Evolutionary conservation across 2,113 vertebrate genomes (phyloP).

Genomic region (Anser brachyrhynchus): DNA sequence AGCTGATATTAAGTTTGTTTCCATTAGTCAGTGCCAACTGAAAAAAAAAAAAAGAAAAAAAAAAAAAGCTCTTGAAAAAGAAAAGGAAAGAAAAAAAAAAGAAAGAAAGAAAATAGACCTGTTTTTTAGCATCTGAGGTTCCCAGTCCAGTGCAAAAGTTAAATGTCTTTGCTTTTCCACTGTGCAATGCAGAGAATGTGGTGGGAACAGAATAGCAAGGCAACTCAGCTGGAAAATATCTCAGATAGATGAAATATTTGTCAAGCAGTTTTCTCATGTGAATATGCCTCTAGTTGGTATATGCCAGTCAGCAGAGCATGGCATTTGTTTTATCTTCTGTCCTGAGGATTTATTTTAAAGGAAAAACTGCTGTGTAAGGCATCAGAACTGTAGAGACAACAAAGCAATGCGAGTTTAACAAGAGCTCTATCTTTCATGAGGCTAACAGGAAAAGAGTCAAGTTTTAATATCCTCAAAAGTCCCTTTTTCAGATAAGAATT

Average conservation of each 20-base stretch:
- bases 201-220: conserved; percentile 79
- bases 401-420: conserved; percentile 29
- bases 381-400: conserved; percentile 26
- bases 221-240: conserved; percentile 82
- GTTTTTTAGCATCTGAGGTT: conserved; percentile 72
- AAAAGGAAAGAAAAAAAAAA: background rate
- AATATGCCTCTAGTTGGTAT: conserved; percentile 76
- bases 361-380: conserved; percentile 47
- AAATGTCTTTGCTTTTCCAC: conserved; percentile 77
- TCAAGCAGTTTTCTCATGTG: conserved; percentile 82
- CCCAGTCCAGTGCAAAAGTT: conserved; percentile 70
- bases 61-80: background rate
- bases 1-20: conserved; percentile 63
- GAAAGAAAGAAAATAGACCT: conserved; percentile 6
- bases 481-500: conserved; percentile 53
- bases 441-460: conserved; percentile 33
- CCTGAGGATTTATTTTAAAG: conserved; percentile 54
- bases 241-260: conserved; percentile 81
- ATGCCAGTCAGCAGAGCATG: conserved; percentile 71
- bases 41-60: background rate
- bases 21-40: conserved; percentile 43
- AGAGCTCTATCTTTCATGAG: conserved; percentile 7
- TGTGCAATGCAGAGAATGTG: conserved; percentile 77
- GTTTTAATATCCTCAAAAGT: conserved; percentile 54
- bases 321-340: conserved; percentile 74